phyloP scores from a whole-genome alignment of 1,140 invertebrate species.

The Goniozus legneri region DNA sequence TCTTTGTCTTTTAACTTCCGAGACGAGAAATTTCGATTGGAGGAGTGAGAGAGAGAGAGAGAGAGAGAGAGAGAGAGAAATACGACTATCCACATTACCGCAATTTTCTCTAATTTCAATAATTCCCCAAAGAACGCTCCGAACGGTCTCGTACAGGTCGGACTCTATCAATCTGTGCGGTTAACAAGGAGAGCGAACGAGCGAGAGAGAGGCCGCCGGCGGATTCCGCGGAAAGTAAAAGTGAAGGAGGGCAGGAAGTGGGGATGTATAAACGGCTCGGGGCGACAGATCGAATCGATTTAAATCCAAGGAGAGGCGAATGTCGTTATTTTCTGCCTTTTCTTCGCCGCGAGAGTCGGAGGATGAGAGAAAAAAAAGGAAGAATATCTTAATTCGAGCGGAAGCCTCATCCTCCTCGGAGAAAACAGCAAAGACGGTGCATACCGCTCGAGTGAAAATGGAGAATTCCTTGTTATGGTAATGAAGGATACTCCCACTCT shows the following conservation, averaged over 20 bases:
- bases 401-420: no score
- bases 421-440: no score
- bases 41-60: not conserved
- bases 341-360: no score
- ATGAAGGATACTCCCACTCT: no score
- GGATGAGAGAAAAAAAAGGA: no score
- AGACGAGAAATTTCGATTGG: not conserved
- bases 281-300: constrained; percentile 32
- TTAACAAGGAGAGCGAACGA: constrained; percentile 7
- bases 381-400: no score
- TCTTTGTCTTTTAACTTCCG: not conserved
- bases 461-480: no score
- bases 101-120: constrained; percentile 12
- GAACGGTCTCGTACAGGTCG: constrained; percentile 2
- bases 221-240: constrained; percentile 47
- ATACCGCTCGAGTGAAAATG: no score
- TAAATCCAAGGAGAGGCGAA: no score
- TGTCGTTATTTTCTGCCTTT: no score
- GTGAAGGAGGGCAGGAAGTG: constrained; percentile 26
- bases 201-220: constrained; percentile 34
- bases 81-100: not conserved
- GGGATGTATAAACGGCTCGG: constrained; percentile 18
- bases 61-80: constrained; percentile 2
- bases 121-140: not conserved
- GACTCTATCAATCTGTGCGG: constrained; percentile 18